Percentiles rank a stretch among this genome's conserved stretches.
Conservation (phyloP, 2,888 invertebrate genomes). For the Megaustenia siamemsis region DNA sequence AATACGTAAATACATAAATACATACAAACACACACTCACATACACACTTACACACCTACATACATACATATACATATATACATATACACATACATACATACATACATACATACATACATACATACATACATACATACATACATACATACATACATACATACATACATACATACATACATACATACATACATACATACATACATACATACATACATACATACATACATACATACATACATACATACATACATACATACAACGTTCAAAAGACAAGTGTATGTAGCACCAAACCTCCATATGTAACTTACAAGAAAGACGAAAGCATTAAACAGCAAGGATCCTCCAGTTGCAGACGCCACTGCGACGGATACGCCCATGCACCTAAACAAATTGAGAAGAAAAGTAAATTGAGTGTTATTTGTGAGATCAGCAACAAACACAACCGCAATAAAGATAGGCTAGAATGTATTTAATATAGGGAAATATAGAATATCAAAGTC, state of each 20-base stretch:
- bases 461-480: too few relatives aligned
- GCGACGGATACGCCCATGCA: constrained; percentile 71
- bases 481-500: too few relatives aligned
- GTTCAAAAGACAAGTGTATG: too few relatives aligned
- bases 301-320: constrained; percentile 60
- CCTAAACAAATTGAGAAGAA: constrained; percentile 55
- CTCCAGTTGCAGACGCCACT: constrained; percentile 62
- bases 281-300: neutral
- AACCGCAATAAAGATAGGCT: too few relatives aligned
- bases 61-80: neutral
- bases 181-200: neutral
- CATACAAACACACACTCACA: too few relatives aligned
- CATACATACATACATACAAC: neutral
- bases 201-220: neutral
- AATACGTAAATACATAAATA: too few relatives aligned
- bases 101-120: constrained; percentile 16
- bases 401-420: too few relatives aligned
- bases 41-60: too few relatives aligned
- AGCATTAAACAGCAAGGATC: constrained; percentile 63
- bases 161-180: constrained; percentile 20
- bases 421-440: too few relatives aligned
- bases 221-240: neutral
- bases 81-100: constrained; percentile 14
- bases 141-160: constrained; percentile 23
- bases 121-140: too few relatives aligned